A percentile compares a stretch with the other conserved stretches of the same genome.
Conservation (phyloP, 2,888 invertebrate species). For the Acanthosepion pharaonis region DNA sequence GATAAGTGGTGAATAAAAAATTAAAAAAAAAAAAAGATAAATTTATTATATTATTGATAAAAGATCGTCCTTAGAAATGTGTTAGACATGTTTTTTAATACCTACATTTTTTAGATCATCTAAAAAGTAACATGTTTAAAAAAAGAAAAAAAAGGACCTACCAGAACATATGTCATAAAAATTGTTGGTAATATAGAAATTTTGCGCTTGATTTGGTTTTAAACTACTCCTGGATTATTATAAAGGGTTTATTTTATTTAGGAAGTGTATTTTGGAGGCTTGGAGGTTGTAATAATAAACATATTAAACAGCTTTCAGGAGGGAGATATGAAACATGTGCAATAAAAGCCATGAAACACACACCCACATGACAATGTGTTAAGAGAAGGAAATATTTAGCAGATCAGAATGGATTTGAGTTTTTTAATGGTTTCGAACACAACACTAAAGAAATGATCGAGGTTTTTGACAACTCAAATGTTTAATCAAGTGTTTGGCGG, state of each 20-base stretch:
- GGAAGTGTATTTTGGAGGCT: not conserved
- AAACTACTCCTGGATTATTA: not conserved
- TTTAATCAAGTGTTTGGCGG: not conserved
- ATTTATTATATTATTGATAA: too few species aligned
- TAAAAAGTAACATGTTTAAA: not conserved
- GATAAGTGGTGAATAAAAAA: not conserved
- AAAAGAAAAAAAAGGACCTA: not conserved
- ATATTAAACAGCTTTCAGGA: not conserved
- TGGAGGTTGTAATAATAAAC: not conserved
- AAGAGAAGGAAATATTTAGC: not conserved
- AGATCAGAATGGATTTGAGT: not conserved
- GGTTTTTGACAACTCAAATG: not conserved
- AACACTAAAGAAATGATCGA: not conserved
- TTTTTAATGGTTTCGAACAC: not conserved
- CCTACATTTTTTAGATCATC: too few species aligned
- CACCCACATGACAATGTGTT: slow-evolving; percentile 46
- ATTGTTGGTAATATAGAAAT: not conserved
- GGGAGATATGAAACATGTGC: not conserved
- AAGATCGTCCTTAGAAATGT: too few species aligned
- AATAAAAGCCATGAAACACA: not conserved
- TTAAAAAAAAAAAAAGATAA: not conserved
- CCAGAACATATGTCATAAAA: not conserved
- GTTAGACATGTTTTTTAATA: too few species aligned
- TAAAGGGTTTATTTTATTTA: not conserved
- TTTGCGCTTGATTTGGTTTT: not conserved